These are phyloP conservation scores for Nerophis ophidion DNA, from an alignment of 2,113 vertebrate genomes.

Conservation along the genomic window DNA sequence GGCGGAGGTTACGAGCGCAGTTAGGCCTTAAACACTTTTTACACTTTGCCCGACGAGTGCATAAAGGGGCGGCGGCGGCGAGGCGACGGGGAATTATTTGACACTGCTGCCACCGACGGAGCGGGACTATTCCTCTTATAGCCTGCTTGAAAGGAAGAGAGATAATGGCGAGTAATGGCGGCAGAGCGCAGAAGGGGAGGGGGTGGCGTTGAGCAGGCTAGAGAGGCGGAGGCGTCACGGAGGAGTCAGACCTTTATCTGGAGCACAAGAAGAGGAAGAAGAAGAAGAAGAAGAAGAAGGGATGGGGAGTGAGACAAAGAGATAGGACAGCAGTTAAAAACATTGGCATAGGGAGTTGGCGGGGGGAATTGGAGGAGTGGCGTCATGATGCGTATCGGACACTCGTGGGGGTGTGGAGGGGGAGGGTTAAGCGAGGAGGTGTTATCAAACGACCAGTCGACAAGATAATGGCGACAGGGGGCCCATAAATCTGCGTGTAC, in stretches of 20 bases:
- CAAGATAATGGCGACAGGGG: not conserved
- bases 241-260: slow-evolving; percentile 72
- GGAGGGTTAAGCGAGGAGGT: slow-evolving; percentile 12
- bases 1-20: slow-evolving; percentile 49
- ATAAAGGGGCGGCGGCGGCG: slow-evolving; percentile 24
- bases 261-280: slow-evolving; percentile 32
- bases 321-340: slow-evolving; percentile 35
- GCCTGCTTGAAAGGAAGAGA: slow-evolving; percentile 46
- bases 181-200: slow-evolving; percentile 58
- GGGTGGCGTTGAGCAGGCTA: slow-evolving; percentile 44
- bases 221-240: slow-evolving; percentile 60
- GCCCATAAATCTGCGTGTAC: slow-evolving; percentile 22
- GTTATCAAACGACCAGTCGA: slow-evolving; percentile 43
- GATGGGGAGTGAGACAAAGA: slow-evolving; percentile 25
- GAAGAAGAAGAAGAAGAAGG: slow-evolving; percentile 30
- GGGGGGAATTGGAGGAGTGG: slow-evolving; percentile 37
- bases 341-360: slow-evolving; percentile 3
- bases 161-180: slow-evolving; percentile 55
- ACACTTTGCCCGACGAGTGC: slow-evolving; percentile 38
- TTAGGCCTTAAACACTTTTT: slow-evolving; percentile 54
- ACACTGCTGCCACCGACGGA: slow-evolving; percentile 37
- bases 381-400: slow-evolving; percentile 38
- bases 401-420: not conserved
- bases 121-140: slow-evolving; percentile 44
- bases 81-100: slow-evolving; percentile 42